These are phyloP conservation scores for Drosophila anceps DNA, from an alignment of 2,888 invertebrate genomes.

Conservation along the genomic window DNA sequence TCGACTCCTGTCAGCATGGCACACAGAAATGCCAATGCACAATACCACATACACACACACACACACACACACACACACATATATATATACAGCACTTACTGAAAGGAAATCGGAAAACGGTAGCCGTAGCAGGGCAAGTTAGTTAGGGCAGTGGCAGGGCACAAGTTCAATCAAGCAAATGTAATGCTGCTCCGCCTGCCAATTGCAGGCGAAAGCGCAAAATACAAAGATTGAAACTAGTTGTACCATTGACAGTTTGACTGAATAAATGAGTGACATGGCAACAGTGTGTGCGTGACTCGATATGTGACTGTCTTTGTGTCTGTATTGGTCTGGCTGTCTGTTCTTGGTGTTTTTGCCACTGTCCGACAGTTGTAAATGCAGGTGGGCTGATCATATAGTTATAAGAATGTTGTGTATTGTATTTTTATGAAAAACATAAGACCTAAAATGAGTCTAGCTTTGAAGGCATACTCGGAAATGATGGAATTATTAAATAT, in stretches of 20 bases:
- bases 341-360: constrained; percentile 21
- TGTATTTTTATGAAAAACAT: not conserved
- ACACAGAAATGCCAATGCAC: constrained; percentile 31
- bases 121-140: not conserved
- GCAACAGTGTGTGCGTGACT: constrained; percentile 38
- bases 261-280: constrained; percentile 72
- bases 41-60: constrained; percentile 16
- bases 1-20: constrained; percentile 25
- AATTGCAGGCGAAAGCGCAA: constrained; percentile 72
- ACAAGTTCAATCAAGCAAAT: constrained; percentile 75
- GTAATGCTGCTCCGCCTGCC: constrained; percentile 71
- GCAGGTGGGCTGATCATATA: constrained; percentile 33
- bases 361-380: constrained; percentile 50
- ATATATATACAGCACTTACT: not conserved
- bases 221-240: constrained; percentile 72
- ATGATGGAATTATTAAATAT: not conserved
- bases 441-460: not conserved
- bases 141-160: constrained; percentile 10
- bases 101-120: constrained; percentile 8
- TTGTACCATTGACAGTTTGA: constrained; percentile 70
- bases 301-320: constrained; percentile 15
- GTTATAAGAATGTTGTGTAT: constrained; percentile 5
- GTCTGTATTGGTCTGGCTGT: constrained; percentile 22
- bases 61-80: not conserved
- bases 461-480: not conserved